A percentile compares a stretch with the other conserved stretches of the same genome.
These are phyloP conservation scores for Trichopria drosophilae DNA, from an alignment of 2,888 invertebrate genomes.

Conservation along the genomic window DNA sequence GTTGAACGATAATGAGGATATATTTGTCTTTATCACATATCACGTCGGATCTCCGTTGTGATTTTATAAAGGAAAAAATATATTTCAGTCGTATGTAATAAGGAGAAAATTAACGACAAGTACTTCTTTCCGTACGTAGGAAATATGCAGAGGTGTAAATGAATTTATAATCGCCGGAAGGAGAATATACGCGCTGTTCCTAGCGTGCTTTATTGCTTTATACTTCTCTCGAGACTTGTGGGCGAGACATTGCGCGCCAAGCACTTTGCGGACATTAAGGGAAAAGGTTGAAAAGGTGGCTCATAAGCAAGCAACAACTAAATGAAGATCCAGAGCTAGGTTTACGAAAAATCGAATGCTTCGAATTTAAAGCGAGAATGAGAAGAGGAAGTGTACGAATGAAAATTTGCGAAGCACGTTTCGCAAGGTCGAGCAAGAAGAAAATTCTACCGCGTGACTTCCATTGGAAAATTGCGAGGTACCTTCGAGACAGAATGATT, in stretches of 20 bases:
- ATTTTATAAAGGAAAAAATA: too few relatives aligned
- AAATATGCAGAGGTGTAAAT: too few relatives aligned
- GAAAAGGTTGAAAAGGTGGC: conserved; percentile 20
- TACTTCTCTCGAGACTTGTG: conserved; percentile 33
- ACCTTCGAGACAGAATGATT: conserved; percentile 42
- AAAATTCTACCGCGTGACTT: conserved; percentile 42
- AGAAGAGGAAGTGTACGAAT: conserved; percentile 26
- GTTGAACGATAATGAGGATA: too few relatives aligned
- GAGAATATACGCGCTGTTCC: conserved; percentile 36
- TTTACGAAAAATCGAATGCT: conserved; percentile 14
- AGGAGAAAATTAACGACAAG: too few relatives aligned
- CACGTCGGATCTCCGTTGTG: too few relatives aligned
- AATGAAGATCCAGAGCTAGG: conserved; percentile 13
- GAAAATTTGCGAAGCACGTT: conserved; percentile 27
- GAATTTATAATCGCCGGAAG: too few relatives aligned
- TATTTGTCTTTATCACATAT: too few relatives aligned
- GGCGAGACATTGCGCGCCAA: conserved; percentile 41
- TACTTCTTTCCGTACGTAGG: too few relatives aligned
- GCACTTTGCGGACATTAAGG: conserved; percentile 28
- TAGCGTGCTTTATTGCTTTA: conserved; percentile 34
- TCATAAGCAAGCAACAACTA: conserved; percentile 6
- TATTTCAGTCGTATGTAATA: too few relatives aligned
- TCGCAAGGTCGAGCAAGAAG: conserved; percentile 25
- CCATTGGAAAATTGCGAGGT: conserved; percentile 49
- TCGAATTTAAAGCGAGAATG: conserved; percentile 27